A percentile compares a stretch with the other conserved stretches of the same genome.
These are phyloP conservation scores for Lapara coniferarum DNA, from an alignment of 2,888 invertebrate genomes.

Conservation along the genomic window DNA sequence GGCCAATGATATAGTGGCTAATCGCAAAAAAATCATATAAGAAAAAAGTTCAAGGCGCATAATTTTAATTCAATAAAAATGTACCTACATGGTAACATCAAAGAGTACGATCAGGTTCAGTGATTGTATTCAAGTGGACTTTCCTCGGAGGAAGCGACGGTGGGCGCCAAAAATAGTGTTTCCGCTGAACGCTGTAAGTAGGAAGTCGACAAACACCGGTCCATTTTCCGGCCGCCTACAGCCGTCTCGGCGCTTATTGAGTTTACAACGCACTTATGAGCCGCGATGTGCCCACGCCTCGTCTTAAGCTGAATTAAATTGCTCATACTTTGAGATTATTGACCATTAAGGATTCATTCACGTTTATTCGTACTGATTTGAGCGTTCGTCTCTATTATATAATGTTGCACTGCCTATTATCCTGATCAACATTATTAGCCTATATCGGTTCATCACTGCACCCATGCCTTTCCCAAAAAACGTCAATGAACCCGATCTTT, in stretches of 20 bases:
- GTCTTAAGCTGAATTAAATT: constrained; percentile 80
- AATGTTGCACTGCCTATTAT: neutral
- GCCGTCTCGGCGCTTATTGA: constrained; percentile 77
- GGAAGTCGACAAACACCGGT: constrained; percentile 76
- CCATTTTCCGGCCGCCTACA: constrained; percentile 81
- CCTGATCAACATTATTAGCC: no score
- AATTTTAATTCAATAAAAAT: constrained; percentile 19
- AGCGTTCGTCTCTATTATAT: constrained; percentile 14
- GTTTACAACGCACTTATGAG: constrained; percentile 79
- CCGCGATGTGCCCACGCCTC: constrained; percentile 75
- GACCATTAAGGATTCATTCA: constrained; percentile 55
- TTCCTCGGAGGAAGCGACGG: constrained; percentile 79
- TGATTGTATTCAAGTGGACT: constrained; percentile 69
- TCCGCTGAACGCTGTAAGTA: constrained; percentile 79
- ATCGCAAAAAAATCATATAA: no score
- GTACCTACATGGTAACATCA: neutral
- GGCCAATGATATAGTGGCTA: no score
- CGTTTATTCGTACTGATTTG: constrained; percentile 18
- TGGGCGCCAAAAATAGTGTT: constrained; percentile 82
- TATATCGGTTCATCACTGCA: no score
- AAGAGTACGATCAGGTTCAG: constrained; percentile 46
- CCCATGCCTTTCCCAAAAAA: no score
- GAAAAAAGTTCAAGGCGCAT: no score
- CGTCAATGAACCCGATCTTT: no score
- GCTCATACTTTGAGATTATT: constrained; percentile 70